Percentiles rank a stretch among this genome's conserved stretches.
These are phyloP conservation scores for Notechis scutatus DNA, from an alignment of 2,113 vertebrate genomes.

Conservation along the genomic window DNA sequence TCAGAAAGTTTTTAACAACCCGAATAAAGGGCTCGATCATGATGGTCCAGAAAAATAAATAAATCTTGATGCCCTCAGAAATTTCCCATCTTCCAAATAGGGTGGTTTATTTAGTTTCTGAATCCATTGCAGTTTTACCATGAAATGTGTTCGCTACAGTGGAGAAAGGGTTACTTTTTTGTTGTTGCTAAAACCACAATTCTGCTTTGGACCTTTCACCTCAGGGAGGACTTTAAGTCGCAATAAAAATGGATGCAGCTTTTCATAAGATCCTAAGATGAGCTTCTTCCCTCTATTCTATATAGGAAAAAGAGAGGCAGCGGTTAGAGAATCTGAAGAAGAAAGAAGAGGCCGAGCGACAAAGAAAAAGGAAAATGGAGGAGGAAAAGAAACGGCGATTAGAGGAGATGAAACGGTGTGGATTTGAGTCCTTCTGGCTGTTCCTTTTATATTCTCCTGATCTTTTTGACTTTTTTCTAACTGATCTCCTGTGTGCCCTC, in stretches of 20 bases:
- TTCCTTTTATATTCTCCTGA: fast-evolving
- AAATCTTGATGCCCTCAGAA: neutral
- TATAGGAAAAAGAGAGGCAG: conserved; percentile 83
- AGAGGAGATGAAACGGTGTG: conserved; percentile 76
- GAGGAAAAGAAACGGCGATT: conserved; percentile 83
- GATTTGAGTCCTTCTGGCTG: neutral
- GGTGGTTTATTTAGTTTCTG: fast-evolving
- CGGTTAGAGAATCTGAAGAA: conserved; percentile 83
- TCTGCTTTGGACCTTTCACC: neutral
- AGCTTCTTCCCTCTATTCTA: neutral
- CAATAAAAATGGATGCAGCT: neutral
- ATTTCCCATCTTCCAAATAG: neutral
- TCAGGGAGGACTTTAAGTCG: neutral
- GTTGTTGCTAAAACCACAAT: neutral
- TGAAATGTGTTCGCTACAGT: neutral
- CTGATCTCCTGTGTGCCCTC: neutral
- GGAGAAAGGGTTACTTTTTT: neutral
- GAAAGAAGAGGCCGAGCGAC: conserved; percentile 86
- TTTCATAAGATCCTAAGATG: neutral
- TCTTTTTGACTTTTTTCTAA: neutral
- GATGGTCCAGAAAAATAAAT: neutral
- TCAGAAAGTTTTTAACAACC: neutral
- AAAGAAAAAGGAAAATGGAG: conserved; percentile 85
- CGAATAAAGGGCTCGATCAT: neutral
- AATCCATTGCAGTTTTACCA: neutral